Conservation (phyloP, 2,797 vertebrate species). For the Bovichtus diacanthus region DNA sequence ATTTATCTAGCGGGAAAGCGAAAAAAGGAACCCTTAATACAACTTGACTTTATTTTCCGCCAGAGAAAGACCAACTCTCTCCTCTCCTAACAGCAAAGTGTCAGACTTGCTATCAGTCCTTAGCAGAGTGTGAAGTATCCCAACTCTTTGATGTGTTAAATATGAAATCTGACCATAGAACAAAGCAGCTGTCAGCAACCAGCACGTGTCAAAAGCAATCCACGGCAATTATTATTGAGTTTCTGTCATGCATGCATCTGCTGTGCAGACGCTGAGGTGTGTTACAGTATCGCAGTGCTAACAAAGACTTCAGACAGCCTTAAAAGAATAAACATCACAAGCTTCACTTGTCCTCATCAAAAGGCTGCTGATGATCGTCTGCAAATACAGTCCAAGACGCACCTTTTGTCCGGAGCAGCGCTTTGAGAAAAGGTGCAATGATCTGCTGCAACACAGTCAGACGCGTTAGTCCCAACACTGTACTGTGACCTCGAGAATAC, state of each 20-base stretch:
- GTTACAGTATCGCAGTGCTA: constrained; percentile 59
- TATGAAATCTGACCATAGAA: constrained; percentile 94
- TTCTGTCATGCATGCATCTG: constrained; percentile 89
- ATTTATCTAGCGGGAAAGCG: constrained; percentile 39
- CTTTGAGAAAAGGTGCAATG: constrained; percentile 42
- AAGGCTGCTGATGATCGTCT: constrained; percentile 49
- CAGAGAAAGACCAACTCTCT: constrained; percentile 43
- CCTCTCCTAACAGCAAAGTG: constrained; percentile 50
- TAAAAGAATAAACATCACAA: constrained; percentile 69
- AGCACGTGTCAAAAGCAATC: constrained; percentile 91
- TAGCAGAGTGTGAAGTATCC: constrained; percentile 66
- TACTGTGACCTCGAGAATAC: constrained; percentile 70
- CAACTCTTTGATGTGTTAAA: constrained; percentile 94
- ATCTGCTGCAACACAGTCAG: constrained; percentile 33
- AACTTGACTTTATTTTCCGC: constrained; percentile 57
- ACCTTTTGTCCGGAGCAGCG: constrained; percentile 37
- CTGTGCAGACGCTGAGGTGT: constrained; percentile 82
- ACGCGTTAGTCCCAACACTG: constrained; percentile 21
- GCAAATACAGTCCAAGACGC: constrained; percentile 38
- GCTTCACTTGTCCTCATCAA: constrained; percentile 60
- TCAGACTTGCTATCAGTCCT: constrained; percentile 67
- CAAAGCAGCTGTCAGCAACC: constrained; percentile 93
- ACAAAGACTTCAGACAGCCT: constrained; percentile 71
- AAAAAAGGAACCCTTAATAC: constrained; percentile 47
- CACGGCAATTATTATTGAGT: constrained; percentile 92